Conservation (phyloP, 2,797 vertebrate species). For the Alectoris magna region DNA sequence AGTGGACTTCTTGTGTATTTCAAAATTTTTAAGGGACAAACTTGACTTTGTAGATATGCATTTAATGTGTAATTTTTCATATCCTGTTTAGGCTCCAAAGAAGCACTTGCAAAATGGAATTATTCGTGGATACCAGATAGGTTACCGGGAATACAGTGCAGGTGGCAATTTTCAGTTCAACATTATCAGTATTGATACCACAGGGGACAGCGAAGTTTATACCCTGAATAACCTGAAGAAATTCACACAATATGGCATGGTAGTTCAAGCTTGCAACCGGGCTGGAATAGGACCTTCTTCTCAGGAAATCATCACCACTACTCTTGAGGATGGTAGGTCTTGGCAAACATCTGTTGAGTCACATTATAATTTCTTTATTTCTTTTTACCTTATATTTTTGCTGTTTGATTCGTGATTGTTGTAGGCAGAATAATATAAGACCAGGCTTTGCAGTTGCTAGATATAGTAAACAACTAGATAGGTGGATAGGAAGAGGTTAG, state of each 20-base stretch:
- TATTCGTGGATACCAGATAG: slow-evolving; percentile 97
- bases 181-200: slow-evolving; percentile 95
- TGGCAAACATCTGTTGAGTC: background rate
- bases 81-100: slow-evolving; percentile 87
- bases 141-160: slow-evolving; percentile 96
- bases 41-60: background rate
- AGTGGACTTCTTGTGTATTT: background rate
- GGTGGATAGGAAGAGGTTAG: background rate
- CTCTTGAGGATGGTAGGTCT: slow-evolving; percentile 93
- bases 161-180: slow-evolving; percentile 97
- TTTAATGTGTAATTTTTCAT: background rate
- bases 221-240: slow-evolving; percentile 96
- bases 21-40: background rate
- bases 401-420: background rate
- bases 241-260: slow-evolving; percentile 98
- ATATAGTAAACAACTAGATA: background rate
- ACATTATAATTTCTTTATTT: background rate
- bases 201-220: slow-evolving; percentile 93
- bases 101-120: slow-evolving; percentile 96
- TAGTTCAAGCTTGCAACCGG: slow-evolving; percentile 96
- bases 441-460: background rate
- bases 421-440: background rate
- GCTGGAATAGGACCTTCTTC: slow-evolving; percentile 97
- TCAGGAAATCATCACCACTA: slow-evolving; percentile 96
- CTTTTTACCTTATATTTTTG: background rate